Base-by-base conservation (phyloP, 2,113 vertebrate species). In the Xiphophorus hellerii region DNA sequence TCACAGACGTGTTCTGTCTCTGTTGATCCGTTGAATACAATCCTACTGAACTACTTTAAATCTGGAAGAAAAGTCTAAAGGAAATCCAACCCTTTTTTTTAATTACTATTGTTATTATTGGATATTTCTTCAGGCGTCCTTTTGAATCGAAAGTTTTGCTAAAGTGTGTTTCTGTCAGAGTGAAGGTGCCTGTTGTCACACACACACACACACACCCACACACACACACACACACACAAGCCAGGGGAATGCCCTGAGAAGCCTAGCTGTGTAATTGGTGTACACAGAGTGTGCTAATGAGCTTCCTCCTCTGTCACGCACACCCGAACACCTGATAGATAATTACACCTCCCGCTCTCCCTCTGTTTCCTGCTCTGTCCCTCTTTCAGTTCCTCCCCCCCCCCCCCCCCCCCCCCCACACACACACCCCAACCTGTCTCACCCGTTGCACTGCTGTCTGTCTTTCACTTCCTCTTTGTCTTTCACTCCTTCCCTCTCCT, bases 261-360 rank as follows among this genome's bases (percentile, higher is more conserved):
- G 92, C 87, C 89, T 88, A 84, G 73, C 88, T 90, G 89, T 94
- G 92, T 94, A 93, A 93, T 93, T 92, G 92, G 92, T 93, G 92
- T 91, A 93, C 93, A 93, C 93, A 91, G 89, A 91, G 90, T 91
- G 92, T 90, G 92, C 90, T 94, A 92, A 94, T 93, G 90, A 93
- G 92, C 92, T 93, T 93, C 93, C 92, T 94, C 88, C 84, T 93
- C 92, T 92, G 92, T 93, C 92, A 93, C 92, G 92, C 93, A 92
- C 92, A 92, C 92, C 86, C 87, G 88, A 90, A 92, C 93, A 94
- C 92, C 93, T 94, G 93, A 93, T 92, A 85, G 91, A 93, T 94
- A 93, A 93, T 93, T 91, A 93, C 88, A 89, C 90, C 88, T 91
- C 87, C 81, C 83, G 88, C 87, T 87, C 85, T 82, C 84, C 73